Percentiles rank a stretch among this genome's conserved stretches.
These are phyloP conservation scores for Sakesphorus luctuosus DNA, from an alignment of 2,113 vertebrate genomes.

Conservation along the genomic window DNA sequence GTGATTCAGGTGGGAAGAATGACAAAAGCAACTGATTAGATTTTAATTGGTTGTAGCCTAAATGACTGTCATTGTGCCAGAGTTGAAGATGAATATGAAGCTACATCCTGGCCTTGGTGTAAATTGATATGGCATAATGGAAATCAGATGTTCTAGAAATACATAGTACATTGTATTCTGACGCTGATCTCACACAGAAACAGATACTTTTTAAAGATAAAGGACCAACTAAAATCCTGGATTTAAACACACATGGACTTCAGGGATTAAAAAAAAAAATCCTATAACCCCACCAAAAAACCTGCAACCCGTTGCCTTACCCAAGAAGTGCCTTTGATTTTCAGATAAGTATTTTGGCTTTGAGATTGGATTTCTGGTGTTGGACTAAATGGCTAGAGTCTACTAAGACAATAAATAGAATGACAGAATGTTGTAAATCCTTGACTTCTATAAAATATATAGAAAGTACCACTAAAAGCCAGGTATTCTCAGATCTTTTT, in stretches of 20 bases:
- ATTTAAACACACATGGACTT: background rate
- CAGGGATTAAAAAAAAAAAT: background rate
- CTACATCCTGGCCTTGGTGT: background rate
- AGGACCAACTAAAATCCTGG: background rate
- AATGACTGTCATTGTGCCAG: background rate
- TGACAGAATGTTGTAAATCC: background rate
- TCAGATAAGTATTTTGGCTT: background rate
- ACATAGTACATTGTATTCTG: rapidly evolving
- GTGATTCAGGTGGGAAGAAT: background rate
- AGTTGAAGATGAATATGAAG: background rate
- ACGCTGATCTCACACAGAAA: background rate
- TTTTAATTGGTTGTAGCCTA: background rate
- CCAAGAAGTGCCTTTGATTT: background rate
- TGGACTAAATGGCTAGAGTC: background rate
- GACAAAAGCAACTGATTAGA: background rate
- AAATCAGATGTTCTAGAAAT: background rate
- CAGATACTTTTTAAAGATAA: background rate
- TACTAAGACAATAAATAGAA: background rate
- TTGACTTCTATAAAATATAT: background rate
- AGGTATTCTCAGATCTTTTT: background rate
- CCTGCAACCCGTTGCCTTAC: rapidly evolving
- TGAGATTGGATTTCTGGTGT: background rate
- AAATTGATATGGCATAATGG: background rate
- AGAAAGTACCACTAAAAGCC: background rate
- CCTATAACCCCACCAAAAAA: rapidly evolving